phyloP scores from a whole-genome alignment of 2,797 vertebrate genomes.

The Syngnathus rostellatus region DNA sequence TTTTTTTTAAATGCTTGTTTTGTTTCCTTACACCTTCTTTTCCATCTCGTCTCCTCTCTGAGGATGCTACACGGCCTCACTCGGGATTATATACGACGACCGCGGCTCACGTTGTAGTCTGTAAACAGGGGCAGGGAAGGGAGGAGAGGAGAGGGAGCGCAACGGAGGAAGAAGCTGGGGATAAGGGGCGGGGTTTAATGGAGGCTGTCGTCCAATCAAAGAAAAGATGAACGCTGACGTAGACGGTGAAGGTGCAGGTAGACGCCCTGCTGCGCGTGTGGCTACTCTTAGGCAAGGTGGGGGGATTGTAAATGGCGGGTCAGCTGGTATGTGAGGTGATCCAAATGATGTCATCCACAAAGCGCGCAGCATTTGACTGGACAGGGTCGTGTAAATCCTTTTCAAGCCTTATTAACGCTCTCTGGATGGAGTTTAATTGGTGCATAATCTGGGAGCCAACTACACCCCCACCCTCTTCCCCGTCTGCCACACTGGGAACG shows the following conservation, averaged over 20 bases:
- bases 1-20: not conserved
- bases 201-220: conserved; percentile 45
- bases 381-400: conserved; percentile 59
- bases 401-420: conserved; percentile 59
- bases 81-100: conserved; percentile 48
- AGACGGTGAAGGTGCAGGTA: conserved; percentile 43
- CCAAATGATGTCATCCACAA: conserved; percentile 69
- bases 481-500: conserved; percentile 37
- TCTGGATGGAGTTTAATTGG: conserved; percentile 46
- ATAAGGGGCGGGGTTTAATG: conserved; percentile 11
- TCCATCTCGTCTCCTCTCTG: conserved; percentile 33
- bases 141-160: not conserved
- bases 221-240: conserved; percentile 34
- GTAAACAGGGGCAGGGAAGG: conserved; percentile 41
- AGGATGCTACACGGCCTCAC: conserved; percentile 47
- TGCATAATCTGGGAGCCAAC: conserved; percentile 53
- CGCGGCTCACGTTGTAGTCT: conserved; percentile 17
- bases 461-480: conserved; percentile 17
- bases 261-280: conserved; percentile 25
- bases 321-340: conserved; percentile 56
- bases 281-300: conserved; percentile 14
- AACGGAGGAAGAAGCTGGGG: not conserved
- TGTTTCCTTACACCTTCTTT: conserved; percentile 14
- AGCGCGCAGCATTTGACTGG: conserved; percentile 60
- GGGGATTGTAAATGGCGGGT: conserved; percentile 12